Evolutionary conservation across 2,888 invertebrate species (phyloP), one percentile per base, ranked within the genome.

Genomic region (Idaea biselata): DNA sequence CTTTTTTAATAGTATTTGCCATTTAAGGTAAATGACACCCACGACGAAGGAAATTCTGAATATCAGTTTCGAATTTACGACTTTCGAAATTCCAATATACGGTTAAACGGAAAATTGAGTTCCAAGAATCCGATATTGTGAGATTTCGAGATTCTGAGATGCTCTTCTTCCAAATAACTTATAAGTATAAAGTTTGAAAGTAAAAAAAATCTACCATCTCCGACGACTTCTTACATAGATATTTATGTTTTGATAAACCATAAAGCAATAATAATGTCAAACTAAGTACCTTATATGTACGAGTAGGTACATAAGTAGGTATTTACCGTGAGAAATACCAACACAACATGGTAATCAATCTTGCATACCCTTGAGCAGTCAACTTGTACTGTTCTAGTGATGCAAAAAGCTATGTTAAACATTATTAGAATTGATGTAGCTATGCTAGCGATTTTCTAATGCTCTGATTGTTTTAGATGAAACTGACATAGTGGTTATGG

Each of bases 321-420:
- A 44, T 44, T 44, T 44, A 65, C 68, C 67, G 66, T 69, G 68
- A 65, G 69, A 64, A 63, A 68, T 16, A 71, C 14, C 69, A 67
- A 67, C 65, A 63, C 65, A 61, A 61, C 62, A 53, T 58, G 32
- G 58, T 68, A 68, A 71, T 71, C 69, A 69, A 71, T 71, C 65
- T 67, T 33, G 69, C 63, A 59, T 8, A 69, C 68, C 71, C 69
- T 71, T 69, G 71, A 69, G 53, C 62, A 63, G 66, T 68, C 68
- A 60, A 58, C 56, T 67, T 60, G 70, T 62, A 62, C 64, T 44
- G 44, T 44, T 11, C 44, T 3, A 44, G 25, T 11, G 8, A 44
- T 44, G 44, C 44, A 44, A 44, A 44, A 16, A 18, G 18, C 17
- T 16, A 60, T 55, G 16, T 11, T 14, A 53, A 56, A 44, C 44